A percentile compares a stretch with the other conserved stretches of the same genome.
Conservation (phyloP, 1,140 invertebrate species). For the Geopemphigus sp. region DNA sequence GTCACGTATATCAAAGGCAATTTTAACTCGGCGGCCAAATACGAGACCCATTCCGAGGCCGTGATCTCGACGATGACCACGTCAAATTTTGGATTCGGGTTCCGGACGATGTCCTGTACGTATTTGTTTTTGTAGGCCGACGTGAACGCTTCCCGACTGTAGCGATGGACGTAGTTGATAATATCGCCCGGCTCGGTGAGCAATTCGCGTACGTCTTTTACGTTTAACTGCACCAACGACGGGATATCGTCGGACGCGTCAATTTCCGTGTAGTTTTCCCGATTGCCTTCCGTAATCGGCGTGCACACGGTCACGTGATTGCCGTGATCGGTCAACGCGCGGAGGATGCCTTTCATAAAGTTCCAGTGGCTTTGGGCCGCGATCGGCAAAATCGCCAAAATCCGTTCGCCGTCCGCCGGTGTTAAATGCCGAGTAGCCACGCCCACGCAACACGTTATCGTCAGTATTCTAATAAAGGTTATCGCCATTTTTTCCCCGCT, state of each 20-base stretch:
- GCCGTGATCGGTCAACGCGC: conserved; percentile 52
- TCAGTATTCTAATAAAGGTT: neutral
- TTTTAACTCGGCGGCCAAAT: neutral
- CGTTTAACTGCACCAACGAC: neutral
- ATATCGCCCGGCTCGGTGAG: neutral
- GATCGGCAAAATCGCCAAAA: conserved; percentile 53
- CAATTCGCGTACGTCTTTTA: neutral
- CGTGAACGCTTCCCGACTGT: neutral
- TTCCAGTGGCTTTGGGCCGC: conserved; percentile 55
- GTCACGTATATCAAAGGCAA: neutral
- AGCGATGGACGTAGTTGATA: neutral
- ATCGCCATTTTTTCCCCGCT: too few relatives aligned
- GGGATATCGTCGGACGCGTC: neutral
- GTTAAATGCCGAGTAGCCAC: too few relatives aligned
- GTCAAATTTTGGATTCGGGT: neutral
- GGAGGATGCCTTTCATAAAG: conserved; percentile 54
- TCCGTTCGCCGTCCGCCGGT: conserved; percentile 42
- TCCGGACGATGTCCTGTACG: neutral
- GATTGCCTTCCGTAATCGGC: conserved; percentile 54
- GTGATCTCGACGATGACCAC: neutral
- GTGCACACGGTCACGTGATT: conserved; percentile 54
- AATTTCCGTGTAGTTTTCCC: conserved; percentile 12
- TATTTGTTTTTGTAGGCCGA: neutral
- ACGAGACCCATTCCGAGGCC: neutral
- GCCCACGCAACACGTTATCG: neutral